phyloP scores from a whole-genome alignment of 1,140 invertebrate genomes.

The Choristoneura fumiferana region DNA sequence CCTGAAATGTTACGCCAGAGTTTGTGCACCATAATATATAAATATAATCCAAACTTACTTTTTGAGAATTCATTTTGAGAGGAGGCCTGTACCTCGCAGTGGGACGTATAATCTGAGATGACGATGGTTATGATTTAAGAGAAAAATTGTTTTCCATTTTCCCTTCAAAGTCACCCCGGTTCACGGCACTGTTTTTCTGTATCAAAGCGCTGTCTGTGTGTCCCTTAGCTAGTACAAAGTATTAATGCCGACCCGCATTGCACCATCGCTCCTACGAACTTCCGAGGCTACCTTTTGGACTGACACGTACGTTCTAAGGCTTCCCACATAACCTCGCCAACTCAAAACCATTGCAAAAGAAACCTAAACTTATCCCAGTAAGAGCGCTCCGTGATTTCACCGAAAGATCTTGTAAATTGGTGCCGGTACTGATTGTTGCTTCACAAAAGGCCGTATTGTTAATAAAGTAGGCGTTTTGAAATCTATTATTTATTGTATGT shows the following conservation, averaged over 20 bases:
- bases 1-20: too few relatives aligned
- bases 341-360: constrained; percentile 1
- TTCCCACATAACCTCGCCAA: not conserved
- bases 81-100: too few relatives aligned
- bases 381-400: not conserved
- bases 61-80: too few relatives aligned
- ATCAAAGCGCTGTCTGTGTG: not conserved
- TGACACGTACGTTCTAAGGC: constrained; percentile 4
- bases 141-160: too few relatives aligned
- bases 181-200: too few relatives aligned
- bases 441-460: constrained; percentile 12
- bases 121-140: too few relatives aligned
- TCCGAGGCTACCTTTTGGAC: constrained; percentile 10
- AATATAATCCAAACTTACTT: too few relatives aligned
- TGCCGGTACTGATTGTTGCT: constrained; percentile 6
- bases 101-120: too few relatives aligned
- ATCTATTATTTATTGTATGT: constrained; percentile 14
- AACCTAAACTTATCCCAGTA: not conserved
- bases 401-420: not conserved
- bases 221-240: not conserved
- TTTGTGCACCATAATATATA: too few relatives aligned
- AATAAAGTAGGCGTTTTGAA: constrained; percentile 13
- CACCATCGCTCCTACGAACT: not conserved
- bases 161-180: too few relatives aligned
- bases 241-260: constrained; percentile 16